phyloP scores from a whole-genome alignment of 2,888 invertebrate species.

The Apodemia duryi region DNA sequence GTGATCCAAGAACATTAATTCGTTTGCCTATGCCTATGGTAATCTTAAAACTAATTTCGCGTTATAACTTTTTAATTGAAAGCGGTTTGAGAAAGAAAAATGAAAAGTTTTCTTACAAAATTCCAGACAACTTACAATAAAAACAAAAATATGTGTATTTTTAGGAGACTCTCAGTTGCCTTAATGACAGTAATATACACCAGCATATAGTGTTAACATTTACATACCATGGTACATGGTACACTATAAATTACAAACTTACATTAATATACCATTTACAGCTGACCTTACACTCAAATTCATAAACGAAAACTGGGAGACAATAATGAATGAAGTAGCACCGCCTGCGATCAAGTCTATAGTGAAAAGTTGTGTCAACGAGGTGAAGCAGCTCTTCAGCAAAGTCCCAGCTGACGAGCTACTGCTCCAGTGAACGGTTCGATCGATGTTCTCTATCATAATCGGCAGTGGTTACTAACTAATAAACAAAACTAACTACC shows the following conservation, averaged over 20 bases:
- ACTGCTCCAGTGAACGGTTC: constrained; percentile 51
- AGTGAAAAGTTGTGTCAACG: constrained; percentile 56
- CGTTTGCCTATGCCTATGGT: no score
- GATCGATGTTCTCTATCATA: background rate
- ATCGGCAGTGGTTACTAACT: background rate
- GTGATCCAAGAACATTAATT: no score
- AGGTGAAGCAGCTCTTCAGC: constrained; percentile 55
- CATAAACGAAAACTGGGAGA: constrained; percentile 67
- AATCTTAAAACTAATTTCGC: no score
- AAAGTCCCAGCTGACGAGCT: constrained; percentile 51
- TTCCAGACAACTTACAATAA: no score
- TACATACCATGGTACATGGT: no score
- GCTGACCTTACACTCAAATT: constrained; percentile 63
- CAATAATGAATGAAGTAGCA: constrained; percentile 70
- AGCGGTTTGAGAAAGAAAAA: no score
- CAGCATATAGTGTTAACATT: no score
- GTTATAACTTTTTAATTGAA: no score
- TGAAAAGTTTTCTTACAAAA: no score
- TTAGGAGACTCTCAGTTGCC: no score
- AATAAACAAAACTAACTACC: background rate
- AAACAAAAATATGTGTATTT: no score
- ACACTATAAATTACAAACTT: background rate
- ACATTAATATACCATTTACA: constrained; percentile 41
- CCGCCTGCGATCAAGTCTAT: constrained; percentile 63
- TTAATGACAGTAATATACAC: no score